Evolutionary conservation across 2,113 vertebrate genomes (phyloP), one percentile per base, ranked within the genome.

Genomic region (Illadopsis cleaveri): DNA sequence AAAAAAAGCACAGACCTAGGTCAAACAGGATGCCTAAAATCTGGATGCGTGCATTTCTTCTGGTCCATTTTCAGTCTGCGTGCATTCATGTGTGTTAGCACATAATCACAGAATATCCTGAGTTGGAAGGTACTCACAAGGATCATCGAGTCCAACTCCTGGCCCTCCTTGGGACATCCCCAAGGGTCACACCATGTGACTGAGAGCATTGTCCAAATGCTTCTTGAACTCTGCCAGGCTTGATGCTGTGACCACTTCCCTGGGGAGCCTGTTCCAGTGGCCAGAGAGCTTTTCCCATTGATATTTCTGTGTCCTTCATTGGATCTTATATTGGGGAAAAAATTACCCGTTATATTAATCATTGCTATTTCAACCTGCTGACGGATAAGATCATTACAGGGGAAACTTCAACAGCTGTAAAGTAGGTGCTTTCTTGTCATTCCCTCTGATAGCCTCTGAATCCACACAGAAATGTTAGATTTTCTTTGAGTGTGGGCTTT

Each of bases 221-320:
- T n/a, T 11, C 6, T 19, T 76, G 53, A 25, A 7, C 14, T 61
- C n/a, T 54, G 20, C 2, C 24, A 19, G 17, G 1, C 53, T 57
- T 68, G 61, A 8, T 31, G 30, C 14, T 61, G 53, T 61, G 47
- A 54, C 3, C 11, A 35, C 24, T 82, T 3, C 30, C 9, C n/a
- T 68, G 69, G 13, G 9, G 13, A 53, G 3, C 27, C 20, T 68
- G 24, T 60, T 58, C 37, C 53, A 30, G 37, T 53, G 20, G 9
- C 45, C 38, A 75, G 28, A 28, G 65, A 65, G 37, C 42, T 69
- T 82, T 82, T 93, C 20, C 17, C 24, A 64, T 38, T 96, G 65
- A 68, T 86, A 82, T 86, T 95, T 93, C 45, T 54, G 1, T 38
- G 51, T 92, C 82, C 80, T 97, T 94, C 37, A 31, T 24, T 61